A percentile compares a stretch with the other conserved stretches of the same genome.
phyloP scores from a whole-genome alignment of 2,888 invertebrate genomes.

The Salticus scenicus region DNA sequence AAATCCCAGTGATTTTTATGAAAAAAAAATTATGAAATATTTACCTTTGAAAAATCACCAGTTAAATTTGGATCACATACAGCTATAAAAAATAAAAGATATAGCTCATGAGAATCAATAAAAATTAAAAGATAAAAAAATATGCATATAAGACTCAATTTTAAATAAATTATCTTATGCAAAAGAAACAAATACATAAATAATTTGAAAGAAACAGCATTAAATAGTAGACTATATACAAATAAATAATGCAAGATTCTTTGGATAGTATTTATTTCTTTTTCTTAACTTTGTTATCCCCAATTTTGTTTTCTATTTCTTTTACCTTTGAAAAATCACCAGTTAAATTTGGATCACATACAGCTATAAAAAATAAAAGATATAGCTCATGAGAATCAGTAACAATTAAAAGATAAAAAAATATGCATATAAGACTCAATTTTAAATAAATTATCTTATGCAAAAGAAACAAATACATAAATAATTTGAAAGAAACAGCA shows the following conservation, averaged over 20 bases:
- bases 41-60: slow-evolving; percentile 56
- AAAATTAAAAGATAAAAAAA: not conserved
- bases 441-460: not conserved
- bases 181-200: not conserved
- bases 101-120: not conserved
- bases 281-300: too few relatives aligned
- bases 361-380: slow-evolving; percentile 25
- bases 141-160: not conserved
- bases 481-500: too few relatives aligned
- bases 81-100: slow-evolving; percentile 22
- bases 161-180: not conserved
- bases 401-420: not conserved
- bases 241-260: not conserved
- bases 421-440: not conserved
- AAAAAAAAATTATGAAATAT: too few relatives aligned
- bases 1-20: too few relatives aligned
- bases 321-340: slow-evolving; percentile 57
- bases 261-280: too few relatives aligned
- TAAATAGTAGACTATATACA: not conserved
- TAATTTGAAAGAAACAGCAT: not conserved
- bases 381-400: not conserved
- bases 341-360: slow-evolving; percentile 29
- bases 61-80: slow-evolving; percentile 32
- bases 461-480: not conserved
- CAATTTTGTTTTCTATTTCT: too few relatives aligned